These are phyloP conservation scores for Plotosus lineatus DNA, from an alignment of 2,113 vertebrate species.

Conservation along the genomic window DNA sequence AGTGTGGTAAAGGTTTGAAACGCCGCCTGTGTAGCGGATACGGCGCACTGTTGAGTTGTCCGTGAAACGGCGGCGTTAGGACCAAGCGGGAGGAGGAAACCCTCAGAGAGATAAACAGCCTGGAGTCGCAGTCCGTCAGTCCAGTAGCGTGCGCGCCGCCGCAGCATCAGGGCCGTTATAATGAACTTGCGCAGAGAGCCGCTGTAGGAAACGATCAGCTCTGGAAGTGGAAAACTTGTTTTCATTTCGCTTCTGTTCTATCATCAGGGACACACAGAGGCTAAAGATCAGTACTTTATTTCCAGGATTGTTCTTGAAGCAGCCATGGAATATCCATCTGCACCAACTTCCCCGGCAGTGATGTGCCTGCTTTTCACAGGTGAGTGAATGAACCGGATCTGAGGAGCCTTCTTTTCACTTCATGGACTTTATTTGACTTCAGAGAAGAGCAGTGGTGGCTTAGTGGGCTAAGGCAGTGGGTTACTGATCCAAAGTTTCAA, in stretches of 20 bases:
- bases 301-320: constrained; percentile 51
- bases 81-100: not conserved
- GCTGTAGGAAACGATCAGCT: not conserved
- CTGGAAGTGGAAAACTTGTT: not conserved
- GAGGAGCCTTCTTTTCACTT: too few species aligned
- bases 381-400: constrained; percentile 62
- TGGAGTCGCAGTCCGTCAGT: not conserved
- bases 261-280: constrained; percentile 52
- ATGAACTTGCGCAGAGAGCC: not conserved
- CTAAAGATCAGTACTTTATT: constrained; percentile 40
- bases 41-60: not conserved
- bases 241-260: constrained; percentile 20
- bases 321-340: constrained; percentile 69
- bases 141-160: not conserved
- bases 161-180: not conserved
- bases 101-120: not conserved
- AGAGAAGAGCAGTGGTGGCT: too few species aligned
- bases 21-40: not conserved
- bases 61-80: not conserved
- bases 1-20: not conserved
- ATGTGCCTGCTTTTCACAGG: constrained; percentile 63
- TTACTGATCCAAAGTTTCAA: too few species aligned
- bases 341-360: constrained; percentile 50
- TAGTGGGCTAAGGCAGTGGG: too few species aligned
- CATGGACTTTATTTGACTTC: too few species aligned